Conservation (phyloP, 2,888 invertebrate genomes). For the Drosophila atripex region DNA sequence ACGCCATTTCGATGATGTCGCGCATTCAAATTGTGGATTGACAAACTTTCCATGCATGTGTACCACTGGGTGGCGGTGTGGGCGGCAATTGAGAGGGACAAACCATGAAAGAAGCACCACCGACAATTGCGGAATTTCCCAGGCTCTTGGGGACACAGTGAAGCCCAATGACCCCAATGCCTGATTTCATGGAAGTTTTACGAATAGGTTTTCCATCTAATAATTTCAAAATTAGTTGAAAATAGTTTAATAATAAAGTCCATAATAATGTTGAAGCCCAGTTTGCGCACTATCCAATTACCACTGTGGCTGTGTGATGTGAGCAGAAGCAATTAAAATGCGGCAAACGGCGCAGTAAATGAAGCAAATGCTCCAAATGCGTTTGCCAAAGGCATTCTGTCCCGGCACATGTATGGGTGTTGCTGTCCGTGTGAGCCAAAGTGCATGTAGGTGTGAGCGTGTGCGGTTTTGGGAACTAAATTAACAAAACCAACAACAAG, state of each 20-base stretch:
- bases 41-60: conserved; percentile 60
- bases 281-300: conserved; percentile 4
- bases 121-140: conserved; percentile 12
- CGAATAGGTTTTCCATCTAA: background rate
- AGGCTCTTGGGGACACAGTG: conserved; percentile 18
- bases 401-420: conserved; percentile 30
- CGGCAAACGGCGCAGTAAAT: conserved; percentile 80
- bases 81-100: conserved; percentile 8
- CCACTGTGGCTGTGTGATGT: conserved; percentile 49
- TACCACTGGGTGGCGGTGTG: background rate
- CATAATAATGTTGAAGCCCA: background rate
- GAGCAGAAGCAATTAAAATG: conserved; percentile 78
- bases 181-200: background rate
- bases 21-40: conserved; percentile 78
- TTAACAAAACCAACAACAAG: conserved; percentile 65
- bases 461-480: conserved; percentile 63
- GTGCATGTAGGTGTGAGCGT: conserved; percentile 17
- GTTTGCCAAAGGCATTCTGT: conserved; percentile 68
- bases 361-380: conserved; percentile 78
- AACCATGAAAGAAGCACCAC: conserved; percentile 1
- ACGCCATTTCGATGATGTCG: conserved; percentile 64
- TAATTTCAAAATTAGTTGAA: background rate
- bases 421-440: conserved; percentile 11
- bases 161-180: background rate
- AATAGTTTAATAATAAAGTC: background rate